These are phyloP conservation scores for Lethrus apterus DNA, from an alignment of 1,140 invertebrate genomes.

Conservation along the genomic window DNA sequence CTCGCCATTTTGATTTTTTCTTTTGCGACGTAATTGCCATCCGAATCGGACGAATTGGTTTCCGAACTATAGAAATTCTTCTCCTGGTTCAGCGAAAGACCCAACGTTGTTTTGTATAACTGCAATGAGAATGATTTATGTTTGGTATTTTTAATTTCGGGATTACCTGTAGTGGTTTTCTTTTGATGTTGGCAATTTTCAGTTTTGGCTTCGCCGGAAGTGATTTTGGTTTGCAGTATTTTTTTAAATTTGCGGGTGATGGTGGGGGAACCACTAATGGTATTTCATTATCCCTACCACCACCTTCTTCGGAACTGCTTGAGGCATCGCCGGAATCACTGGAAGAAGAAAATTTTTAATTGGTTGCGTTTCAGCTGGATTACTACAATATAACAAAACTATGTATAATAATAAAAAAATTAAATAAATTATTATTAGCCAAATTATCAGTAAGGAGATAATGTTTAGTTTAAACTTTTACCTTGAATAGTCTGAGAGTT, in stretches of 20 bases:
- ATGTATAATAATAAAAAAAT: no score
- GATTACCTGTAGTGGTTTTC: constrained; percentile 32
- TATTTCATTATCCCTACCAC: constrained; percentile 23
- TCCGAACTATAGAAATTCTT: constrained; percentile 26
- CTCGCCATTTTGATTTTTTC: constrained; percentile 11
- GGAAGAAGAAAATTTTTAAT: constrained; percentile 19
- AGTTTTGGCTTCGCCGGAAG: constrained; percentile 24
- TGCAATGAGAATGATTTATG: constrained; percentile 19
- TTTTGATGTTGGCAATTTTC: constrained; percentile 19
- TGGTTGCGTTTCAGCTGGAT: no score
- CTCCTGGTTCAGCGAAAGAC: constrained; percentile 29
- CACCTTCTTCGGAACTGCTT: constrained; percentile 49
- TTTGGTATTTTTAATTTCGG: no score
- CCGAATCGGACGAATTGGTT: constrained; percentile 21
- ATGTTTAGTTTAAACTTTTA: no score
- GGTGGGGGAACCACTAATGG: constrained; percentile 47
- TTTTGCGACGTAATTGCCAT: constrained; percentile 24
- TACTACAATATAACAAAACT: no score
- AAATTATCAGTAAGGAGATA: constrained; percentile 12
- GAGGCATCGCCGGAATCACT: constrained; percentile 74
- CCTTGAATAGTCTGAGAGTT: constrained; percentile 80
- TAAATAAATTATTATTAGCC: no score
- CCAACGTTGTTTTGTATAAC: constrained; percentile 36
- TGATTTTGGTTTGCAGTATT: constrained; percentile 8
- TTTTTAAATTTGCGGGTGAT: constrained; percentile 41